Base-by-base conservation (phyloP, 2,888 invertebrate genomes). In the Diarsia rubi region DNA sequence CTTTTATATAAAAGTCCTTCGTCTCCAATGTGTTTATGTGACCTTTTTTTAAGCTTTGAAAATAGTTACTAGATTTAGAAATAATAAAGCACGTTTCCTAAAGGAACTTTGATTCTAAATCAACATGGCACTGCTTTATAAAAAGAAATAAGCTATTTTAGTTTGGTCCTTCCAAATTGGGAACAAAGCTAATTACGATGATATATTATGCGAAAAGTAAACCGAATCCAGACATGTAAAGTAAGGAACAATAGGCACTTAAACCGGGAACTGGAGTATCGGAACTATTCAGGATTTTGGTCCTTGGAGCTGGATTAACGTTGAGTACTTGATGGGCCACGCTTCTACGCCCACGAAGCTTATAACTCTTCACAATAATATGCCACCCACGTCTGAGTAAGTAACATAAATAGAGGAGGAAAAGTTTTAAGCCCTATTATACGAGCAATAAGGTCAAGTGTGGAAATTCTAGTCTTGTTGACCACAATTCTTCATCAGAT, bases 291-390 rank as follows among this genome's bases (percentile, higher is more conserved):
- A 78, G 85, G 76, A 81, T 82, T 78, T 79, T 44, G 76, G 86
- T 84, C 86, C 87, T 88, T 85, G 79, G 77, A 84, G 79, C 82
- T 83, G 90, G 87, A 89, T 88, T 88, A 88, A 87, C 74, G 79
- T 76, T 75, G 71, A 83, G 81, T 80, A 83, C 83, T 81, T 86
- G 84, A 87, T 82, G 81, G 84, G 77, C 66, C 64, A 81, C 69
- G 78, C 77, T 81, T 79, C 71, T 44, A 64, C 78, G 59, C 73
- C 78, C 80, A 72, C 77, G 54, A 54, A 72, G 63, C 73, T 73
- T 70, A 70, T 66, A 72, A 78, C 77, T 84, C 69, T 68, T 69
- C 69, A 68, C 81, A 80, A 68, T 70, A 84, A 84, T 71, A 81
- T 75, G 68, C 84, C 62, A 47, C 81, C 75, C 84, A 81, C 81